These are phyloP conservation scores for Petaurus breviceps DNA, from an alignment of 2,113 vertebrate genomes.

Conservation along the genomic window DNA sequence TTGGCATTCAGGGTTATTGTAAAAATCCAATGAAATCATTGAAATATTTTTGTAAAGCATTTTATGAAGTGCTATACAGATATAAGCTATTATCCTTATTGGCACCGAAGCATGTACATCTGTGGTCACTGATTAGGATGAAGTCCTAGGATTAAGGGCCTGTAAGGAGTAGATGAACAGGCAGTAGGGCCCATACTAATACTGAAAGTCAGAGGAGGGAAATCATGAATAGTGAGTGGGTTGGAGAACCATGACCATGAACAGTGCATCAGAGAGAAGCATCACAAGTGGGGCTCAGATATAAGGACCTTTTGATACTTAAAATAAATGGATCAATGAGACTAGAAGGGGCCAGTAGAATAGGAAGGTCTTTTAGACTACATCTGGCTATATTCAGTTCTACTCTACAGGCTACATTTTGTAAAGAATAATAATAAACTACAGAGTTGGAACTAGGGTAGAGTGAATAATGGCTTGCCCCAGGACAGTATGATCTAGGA, in stretches of 20 bases:
- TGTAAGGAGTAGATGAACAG: not conserved
- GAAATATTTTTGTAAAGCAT: not conserved
- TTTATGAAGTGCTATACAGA: not conserved
- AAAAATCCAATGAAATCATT: not conserved
- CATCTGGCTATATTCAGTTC: too few relatives aligned
- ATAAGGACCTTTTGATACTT: not conserved
- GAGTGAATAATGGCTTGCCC: too few relatives aligned
- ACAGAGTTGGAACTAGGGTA: too few relatives aligned
- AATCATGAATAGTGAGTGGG: not conserved
- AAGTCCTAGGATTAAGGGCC: not conserved
- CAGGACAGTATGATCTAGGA: too few relatives aligned
- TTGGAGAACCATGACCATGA: not conserved
- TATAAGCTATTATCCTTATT: not conserved
- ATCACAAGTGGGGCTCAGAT: not conserved
- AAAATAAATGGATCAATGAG: too few relatives aligned
- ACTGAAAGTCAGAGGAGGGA: not conserved
- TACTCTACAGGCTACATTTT: too few relatives aligned
- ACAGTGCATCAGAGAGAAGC: not conserved
- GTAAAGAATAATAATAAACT: too few relatives aligned
- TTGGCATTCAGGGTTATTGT: not conserved
- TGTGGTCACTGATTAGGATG: not conserved
- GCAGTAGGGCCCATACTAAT: not conserved
- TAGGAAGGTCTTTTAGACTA: too few relatives aligned
- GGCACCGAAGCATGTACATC: not conserved
- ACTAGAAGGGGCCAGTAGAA: too few relatives aligned